Evolutionary conservation across 2,888 invertebrate genomes (phyloP), one percentile per base, ranked within the genome.

Genomic region (Masnerella sp.): DNA sequence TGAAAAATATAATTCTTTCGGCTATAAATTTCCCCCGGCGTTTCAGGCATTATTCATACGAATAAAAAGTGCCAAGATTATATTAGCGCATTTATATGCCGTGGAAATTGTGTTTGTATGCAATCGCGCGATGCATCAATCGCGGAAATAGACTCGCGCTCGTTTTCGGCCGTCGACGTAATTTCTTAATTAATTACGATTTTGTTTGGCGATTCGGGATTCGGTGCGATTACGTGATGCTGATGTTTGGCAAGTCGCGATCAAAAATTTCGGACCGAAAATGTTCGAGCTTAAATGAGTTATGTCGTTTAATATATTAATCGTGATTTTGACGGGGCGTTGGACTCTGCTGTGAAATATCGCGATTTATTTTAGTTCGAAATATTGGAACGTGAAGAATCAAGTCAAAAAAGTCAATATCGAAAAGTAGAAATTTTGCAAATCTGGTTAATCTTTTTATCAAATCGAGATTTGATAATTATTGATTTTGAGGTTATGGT

Each of bases 41-140:
- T 34, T 30, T 36, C 36, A 51, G 36, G 28, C 54, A 20, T 40
- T 30, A 28, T 28, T 54, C 40, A 18, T 28, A 54, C 17, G 36
- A 54, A 54, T 18, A 54, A 40, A 54, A 54, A 40, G 18, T 30
- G 8, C 14, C 28, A 38, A 40, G 40, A 12, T 54, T n/a, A n/a
- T 54, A 28, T 54, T 40, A 38, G 30, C 8, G 18, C 17, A 40
- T 40, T 28, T 40, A 40, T 54, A 40, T 36, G 28, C 28, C 11
- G 14, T 14, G 2, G n/a, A 11, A 42, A 54, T 38, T 15, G 15
- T 52, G 25, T 36, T n/a, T n/a, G n/a, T n/a, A n/a, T n/a, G n/a
- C n/a, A n/a, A n/a, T n/a, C n/a, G n/a, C 43, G 18, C 42, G 43
- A 43, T 34, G 20, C 14, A 40, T 36, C 30, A 40, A 40, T 25